A percentile compares a stretch with the other conserved stretches of the same genome.
Conservation (phyloP, 30 jellyfish, hydroid and myxozoan species). For the Cassiopea andromeda region DNA sequence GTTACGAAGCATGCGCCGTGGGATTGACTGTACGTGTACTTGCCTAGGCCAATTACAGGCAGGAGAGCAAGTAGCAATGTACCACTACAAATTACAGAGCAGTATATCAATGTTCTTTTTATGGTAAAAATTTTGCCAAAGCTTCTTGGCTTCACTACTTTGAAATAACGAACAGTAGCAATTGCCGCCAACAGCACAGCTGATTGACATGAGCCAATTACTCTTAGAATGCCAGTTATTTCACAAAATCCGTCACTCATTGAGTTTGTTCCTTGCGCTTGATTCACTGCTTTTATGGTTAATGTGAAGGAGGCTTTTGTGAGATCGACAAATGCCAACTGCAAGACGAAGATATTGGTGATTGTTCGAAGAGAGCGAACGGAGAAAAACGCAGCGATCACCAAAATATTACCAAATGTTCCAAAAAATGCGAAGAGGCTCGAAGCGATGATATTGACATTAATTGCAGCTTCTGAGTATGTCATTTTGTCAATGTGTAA, state of each 20-base stretch:
- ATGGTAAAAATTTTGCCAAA: constrained; percentile 39
- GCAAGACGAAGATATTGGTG: constrained; percentile 72
- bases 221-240: constrained; percentile 72
- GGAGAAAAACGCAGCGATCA: constrained; percentile 58
- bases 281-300: constrained; percentile 61
- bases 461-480: constrained; percentile 32
- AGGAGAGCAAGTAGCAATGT: constrained; percentile 63
- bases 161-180: constrained; percentile 78
- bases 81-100: constrained; percentile 40
- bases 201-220: constrained; percentile 65
- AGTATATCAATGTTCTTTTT: constrained; percentile 27
- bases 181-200: constrained; percentile 77
- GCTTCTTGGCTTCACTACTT: constrained; percentile 55
- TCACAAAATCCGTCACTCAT: constrained; percentile 54
- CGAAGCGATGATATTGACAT: constrained; percentile 47
- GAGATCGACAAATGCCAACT: constrained; percentile 74
- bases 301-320: constrained; percentile 70
- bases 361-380: constrained; percentile 64
- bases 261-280: constrained; percentile 40
- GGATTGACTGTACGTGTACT: constrained; percentile 68
- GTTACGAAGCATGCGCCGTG: constrained; percentile 91
- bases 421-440: constrained; percentile 60
- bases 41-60: constrained; percentile 87
- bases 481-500: constrained; percentile 2
- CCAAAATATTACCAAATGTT: constrained; percentile 63